phyloP scores from a whole-genome alignment of 2,113 vertebrate genomes.

The Corythornis cristatus region DNA sequence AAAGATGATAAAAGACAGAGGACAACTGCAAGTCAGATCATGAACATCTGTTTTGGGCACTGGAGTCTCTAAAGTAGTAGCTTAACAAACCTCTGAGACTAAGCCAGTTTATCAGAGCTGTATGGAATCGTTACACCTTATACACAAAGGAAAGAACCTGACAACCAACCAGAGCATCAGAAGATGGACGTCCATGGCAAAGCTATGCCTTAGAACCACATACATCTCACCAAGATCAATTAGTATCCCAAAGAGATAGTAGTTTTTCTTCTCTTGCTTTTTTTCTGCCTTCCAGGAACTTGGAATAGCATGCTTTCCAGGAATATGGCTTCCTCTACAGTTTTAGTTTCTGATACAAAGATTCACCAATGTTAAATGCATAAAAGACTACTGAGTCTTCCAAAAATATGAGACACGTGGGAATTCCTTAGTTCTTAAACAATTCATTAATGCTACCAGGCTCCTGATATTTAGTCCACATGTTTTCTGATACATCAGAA shows the following conservation, averaged over 20 bases:
- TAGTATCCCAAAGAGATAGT: no score
- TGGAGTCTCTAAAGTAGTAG: not conserved
- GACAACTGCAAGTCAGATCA: not conserved
- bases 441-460: not conserved
- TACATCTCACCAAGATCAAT: no score
- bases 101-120: not conserved
- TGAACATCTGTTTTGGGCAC: not conserved
- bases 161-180: not conserved
- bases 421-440: not conserved
- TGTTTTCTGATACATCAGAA: not conserved
- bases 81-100: not conserved
- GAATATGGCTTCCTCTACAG: not conserved
- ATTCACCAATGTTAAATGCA: not conserved
- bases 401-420: not conserved
- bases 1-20: not conserved
- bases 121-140: not conserved
- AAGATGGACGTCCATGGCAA: no score
- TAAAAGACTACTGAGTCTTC: not conserved
- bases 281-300: not conserved
- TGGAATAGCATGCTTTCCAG: not conserved
- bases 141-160: not conserved
- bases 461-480: not conserved
- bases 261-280: no score
- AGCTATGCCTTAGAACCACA: no score
- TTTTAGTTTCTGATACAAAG: not conserved